Conservation (phyloP, 2,113 vertebrate species). For the Lipotes vexillifer region DNA sequence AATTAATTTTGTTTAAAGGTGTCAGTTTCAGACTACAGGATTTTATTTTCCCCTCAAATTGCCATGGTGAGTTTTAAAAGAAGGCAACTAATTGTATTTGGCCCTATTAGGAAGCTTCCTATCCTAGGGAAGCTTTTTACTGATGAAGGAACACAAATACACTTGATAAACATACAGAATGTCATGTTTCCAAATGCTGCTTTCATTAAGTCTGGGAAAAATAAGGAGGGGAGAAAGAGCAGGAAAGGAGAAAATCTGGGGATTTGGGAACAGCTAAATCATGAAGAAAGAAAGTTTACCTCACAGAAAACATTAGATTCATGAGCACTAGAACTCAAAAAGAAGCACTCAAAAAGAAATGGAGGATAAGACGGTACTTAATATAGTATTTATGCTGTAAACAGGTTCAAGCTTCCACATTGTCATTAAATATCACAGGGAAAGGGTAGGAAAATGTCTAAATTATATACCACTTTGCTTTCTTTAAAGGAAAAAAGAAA, state of each 20-base stretch:
- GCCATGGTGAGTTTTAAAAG: background rate
- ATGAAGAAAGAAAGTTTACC: background rate
- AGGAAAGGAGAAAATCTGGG: background rate
- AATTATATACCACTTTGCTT: background rate
- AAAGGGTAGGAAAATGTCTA: background rate
- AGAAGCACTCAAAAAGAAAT: background rate
- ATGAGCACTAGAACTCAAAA: background rate
- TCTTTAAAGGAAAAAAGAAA: background rate
- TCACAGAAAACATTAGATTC: background rate
- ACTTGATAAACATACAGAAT: background rate
- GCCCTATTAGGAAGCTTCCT: background rate
- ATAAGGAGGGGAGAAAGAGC: background rate
- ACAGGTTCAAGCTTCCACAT: background rate
- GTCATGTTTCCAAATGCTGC: background rate
- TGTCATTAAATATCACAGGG: background rate
- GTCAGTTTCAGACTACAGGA: background rate
- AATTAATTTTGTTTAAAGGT: slow-evolving; percentile 25
- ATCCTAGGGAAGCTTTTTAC: background rate
- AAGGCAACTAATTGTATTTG: background rate
- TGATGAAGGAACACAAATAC: background rate
- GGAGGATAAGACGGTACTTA: background rate
- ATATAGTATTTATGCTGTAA: background rate
- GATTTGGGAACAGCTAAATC: background rate
- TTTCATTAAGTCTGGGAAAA: background rate
- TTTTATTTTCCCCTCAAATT: background rate